phyloP scores from a whole-genome alignment of 2,113 vertebrate genomes.

The Hippocampus abdominalis region DNA sequence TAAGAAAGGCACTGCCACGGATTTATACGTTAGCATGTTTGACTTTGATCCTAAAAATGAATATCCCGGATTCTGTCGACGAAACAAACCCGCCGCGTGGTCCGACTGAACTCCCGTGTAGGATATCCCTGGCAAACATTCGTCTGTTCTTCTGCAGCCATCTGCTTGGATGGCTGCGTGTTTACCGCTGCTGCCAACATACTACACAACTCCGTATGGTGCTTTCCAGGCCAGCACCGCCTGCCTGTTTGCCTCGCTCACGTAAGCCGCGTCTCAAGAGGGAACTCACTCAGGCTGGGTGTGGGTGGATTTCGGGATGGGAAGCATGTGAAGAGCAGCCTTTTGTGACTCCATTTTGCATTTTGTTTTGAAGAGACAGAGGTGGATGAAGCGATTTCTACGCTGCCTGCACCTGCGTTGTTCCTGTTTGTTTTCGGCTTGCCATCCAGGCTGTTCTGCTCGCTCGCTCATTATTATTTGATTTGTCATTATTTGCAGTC shows the following conservation, averaged over 20 bases:
- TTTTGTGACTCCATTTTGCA: conserved; percentile 56
- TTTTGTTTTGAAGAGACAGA: conserved; percentile 38
- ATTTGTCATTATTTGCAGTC: not conserved
- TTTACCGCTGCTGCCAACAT: conserved; percentile 60
- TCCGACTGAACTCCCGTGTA: conserved; percentile 57
- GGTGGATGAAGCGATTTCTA: conserved; percentile 22
- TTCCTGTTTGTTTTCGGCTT: not conserved
- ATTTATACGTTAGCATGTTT: conserved; percentile 25
- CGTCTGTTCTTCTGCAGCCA: conserved; percentile 59
- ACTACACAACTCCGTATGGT: conserved; percentile 45
- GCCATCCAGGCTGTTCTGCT: not conserved
- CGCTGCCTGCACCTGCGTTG: conserved; percentile 1
- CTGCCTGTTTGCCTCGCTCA: conserved; percentile 49
- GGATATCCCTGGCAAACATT: conserved; percentile 63
- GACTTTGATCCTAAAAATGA: conserved; percentile 36
- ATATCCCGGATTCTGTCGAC: conserved; percentile 21
- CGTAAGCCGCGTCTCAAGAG: conserved; percentile 66
- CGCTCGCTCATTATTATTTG: not conserved
- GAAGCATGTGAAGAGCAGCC: conserved; percentile 39
- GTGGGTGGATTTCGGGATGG: conserved; percentile 64
- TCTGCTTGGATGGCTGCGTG: conserved; percentile 60
- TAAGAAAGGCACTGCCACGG: conserved; percentile 21
- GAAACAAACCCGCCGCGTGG: conserved; percentile 27
- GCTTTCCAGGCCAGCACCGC: conserved; percentile 56
- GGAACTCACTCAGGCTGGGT: conserved; percentile 52